phyloP scores from a whole-genome alignment of 1,140 invertebrate species.

The Bombus consobrinus region DNA sequence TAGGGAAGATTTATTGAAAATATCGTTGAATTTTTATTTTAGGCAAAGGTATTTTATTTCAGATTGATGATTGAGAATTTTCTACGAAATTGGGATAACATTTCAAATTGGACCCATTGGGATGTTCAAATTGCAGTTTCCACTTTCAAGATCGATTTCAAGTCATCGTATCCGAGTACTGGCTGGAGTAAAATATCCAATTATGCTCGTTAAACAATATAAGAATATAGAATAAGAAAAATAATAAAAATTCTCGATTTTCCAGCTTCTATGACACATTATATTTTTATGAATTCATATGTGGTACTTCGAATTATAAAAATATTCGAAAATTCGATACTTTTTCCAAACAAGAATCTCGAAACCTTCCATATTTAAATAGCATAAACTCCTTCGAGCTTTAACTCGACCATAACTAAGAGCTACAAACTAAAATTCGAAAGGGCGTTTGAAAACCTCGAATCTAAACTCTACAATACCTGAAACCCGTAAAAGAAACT shows the following conservation, averaged over 20 bases:
- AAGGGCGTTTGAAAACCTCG: not conserved
- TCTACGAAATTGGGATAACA: not conserved
- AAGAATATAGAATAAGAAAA: not conserved
- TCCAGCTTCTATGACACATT: not conserved
- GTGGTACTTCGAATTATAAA: no score
- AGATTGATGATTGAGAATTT: not conserved
- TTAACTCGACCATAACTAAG: not conserved
- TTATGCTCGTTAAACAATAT: not conserved
- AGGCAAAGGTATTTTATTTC: not conserved
- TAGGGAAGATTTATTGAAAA: not conserved
- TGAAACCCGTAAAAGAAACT: not conserved
- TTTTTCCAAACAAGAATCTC: not conserved
- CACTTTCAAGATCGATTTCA: not conserved
- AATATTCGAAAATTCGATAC: no score
- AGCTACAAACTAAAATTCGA: not conserved
- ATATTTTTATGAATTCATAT: no score
- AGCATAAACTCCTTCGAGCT: not conserved
- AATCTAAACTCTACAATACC: not conserved
- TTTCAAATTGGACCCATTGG: conserved; percentile 1
- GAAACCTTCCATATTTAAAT: not conserved
- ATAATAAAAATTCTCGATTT: not conserved
- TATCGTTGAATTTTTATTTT: not conserved
- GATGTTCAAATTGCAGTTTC: not conserved
- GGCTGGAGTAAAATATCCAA: not conserved
- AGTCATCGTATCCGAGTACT: no score